phyloP scores from a whole-genome alignment of 1,140 invertebrate species.

The Dreissena rostriformis region DNA sequence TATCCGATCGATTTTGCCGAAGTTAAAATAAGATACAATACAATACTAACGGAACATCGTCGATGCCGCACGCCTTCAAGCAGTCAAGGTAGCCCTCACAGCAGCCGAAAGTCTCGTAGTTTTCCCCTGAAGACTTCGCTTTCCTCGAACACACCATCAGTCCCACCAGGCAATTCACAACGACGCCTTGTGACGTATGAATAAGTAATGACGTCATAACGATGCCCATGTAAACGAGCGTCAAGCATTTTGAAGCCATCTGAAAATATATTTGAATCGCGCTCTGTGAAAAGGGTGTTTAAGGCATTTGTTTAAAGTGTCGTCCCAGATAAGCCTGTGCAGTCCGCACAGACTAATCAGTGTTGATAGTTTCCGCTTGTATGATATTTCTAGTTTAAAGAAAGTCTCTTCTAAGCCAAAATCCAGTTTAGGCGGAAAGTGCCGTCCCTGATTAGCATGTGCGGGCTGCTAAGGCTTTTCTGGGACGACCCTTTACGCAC shows the following conservation, averaged over 20 bases:
- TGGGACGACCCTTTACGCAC: too few relatives aligned
- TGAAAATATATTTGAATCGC: constrained; percentile 17
- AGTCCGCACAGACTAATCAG: too few relatives aligned
- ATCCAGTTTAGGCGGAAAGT: too few relatives aligned
- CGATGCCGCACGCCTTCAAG: constrained; percentile 32
- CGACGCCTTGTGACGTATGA: constrained; percentile 18
- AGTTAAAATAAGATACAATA: background rate
- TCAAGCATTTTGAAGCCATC: constrained; percentile 34
- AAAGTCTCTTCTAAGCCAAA: too few relatives aligned
- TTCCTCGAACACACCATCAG: constrained; percentile 46
- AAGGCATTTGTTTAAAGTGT: too few relatives aligned
- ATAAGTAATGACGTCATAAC: background rate
- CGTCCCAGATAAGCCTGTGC: too few relatives aligned
- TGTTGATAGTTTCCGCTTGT: too few relatives aligned
- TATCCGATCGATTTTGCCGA: too few relatives aligned
- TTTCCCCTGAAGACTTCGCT: constrained; percentile 17
- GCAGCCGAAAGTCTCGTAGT: constrained; percentile 31
- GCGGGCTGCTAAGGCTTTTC: too few relatives aligned
- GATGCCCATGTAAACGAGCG: constrained; percentile 1
- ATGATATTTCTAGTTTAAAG: too few relatives aligned
- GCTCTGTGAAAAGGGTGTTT: too few relatives aligned
- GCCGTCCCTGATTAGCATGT: too few relatives aligned
- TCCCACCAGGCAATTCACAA: constrained; percentile 38
- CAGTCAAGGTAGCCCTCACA: constrained; percentile 44
- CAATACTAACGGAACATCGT: constrained; percentile 38